phyloP scores from a whole-genome alignment of 2,888 invertebrate species.

The Epicampocera succincta region DNA sequence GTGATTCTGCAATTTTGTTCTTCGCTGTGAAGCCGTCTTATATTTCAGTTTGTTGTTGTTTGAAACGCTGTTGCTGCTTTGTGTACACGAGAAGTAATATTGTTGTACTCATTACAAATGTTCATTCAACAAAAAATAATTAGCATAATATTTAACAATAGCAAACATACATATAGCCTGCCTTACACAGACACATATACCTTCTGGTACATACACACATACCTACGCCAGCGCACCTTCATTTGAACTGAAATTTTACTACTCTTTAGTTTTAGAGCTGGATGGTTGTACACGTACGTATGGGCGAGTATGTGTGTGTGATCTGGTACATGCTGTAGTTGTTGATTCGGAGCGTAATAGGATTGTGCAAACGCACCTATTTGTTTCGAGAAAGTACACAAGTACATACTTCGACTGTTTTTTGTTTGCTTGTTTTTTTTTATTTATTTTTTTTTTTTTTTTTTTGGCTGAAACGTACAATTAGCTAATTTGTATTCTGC shows the following conservation, averaged over 20 bases:
- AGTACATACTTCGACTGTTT: slow-evolving; percentile 7
- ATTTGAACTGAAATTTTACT: slow-evolving; percentile 23
- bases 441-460: no score
- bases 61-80: slow-evolving; percentile 2
- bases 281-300: no score
- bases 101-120: slow-evolving; percentile 63
- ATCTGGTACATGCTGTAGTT: slow-evolving; percentile 6
- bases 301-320: no score
- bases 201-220: neutral
- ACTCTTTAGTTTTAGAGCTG: neutral
- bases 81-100: slow-evolving; percentile 21
- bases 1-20: slow-evolving; percentile 47
- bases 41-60: slow-evolving; percentile 32
- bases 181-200: neutral
- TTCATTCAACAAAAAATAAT: slow-evolving; percentile 62
- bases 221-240: slow-evolving; percentile 22
- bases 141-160: slow-evolving; percentile 69
- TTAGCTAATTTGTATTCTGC: slow-evolving; percentile 63
- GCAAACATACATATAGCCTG: slow-evolving; percentile 24
- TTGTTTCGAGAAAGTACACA: neutral
- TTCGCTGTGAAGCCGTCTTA: slow-evolving; percentile 22
- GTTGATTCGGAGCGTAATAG: slow-evolving; percentile 16
- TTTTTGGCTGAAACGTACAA: slow-evolving; percentile 9
- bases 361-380: slow-evolving; percentile 25
- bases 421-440: neutral